These are phyloP conservation scores for Ceratotherium simum DNA, from an alignment of 2,113 vertebrate species.

Conservation along the genomic window DNA sequence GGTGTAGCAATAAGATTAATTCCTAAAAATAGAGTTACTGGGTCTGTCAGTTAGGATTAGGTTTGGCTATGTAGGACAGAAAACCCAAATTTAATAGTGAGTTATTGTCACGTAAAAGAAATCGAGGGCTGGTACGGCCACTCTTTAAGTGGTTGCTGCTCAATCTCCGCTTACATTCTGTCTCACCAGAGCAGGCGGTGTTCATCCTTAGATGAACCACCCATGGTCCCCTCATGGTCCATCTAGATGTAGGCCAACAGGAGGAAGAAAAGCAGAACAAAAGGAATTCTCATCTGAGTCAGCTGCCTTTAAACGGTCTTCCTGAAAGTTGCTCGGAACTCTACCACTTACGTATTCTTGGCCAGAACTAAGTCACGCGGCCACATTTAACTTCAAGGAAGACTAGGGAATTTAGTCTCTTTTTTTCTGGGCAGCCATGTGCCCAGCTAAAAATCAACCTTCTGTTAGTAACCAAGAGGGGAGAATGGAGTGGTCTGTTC, in stretches of 20 bases:
- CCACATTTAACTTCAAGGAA: background rate
- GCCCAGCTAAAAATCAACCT: background rate
- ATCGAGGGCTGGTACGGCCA: background rate
- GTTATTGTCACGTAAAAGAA: background rate
- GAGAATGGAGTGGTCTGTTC: background rate
- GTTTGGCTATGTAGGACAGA: background rate
- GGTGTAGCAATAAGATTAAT: background rate
- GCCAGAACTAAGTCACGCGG: background rate
- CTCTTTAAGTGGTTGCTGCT: background rate
- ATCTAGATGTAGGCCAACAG: background rate
- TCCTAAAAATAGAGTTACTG: background rate
- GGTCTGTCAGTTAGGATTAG: background rate
- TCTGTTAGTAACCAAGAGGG: background rate
- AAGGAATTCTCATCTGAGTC: background rate
- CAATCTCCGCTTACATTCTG: background rate
- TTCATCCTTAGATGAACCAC: background rate
- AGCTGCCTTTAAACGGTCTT: background rate
- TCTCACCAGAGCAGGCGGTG: background rate
- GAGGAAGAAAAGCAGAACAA: background rate
- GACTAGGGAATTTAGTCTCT: background rate
- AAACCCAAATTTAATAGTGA: slow-evolving; percentile 3
- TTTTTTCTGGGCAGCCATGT: background rate
- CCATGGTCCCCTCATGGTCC: background rate
- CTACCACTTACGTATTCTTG: background rate
- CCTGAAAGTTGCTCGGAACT: background rate